Evolutionary conservation across 2,888 invertebrate genomes (phyloP), one percentile per base, ranked within the genome.

Genomic region (Eremobia ochroleuca): DNA sequence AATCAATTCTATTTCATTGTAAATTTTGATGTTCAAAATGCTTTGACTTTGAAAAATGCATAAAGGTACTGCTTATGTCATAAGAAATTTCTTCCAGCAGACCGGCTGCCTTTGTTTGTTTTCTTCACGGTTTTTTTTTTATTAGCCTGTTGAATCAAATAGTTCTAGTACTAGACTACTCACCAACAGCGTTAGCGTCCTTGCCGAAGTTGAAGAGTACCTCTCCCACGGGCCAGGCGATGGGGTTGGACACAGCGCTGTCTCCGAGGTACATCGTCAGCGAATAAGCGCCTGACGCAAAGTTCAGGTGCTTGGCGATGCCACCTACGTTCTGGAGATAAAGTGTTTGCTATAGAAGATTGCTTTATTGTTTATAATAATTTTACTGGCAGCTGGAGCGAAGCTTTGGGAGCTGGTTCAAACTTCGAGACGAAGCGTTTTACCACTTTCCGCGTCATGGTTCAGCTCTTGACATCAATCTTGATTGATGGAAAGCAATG

Each of bases 221-320:
- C 74, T 98, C 98, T 61, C 98, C 99, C 71, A 99, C 93, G 62
- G 97, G 94, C 99, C 99, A 99, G 61, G 98, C 97, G 91, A 99
- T 97, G 25, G 99, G 98, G 95, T 99, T 99, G 87, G 98, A 98
- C 80, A 99, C 97, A 11, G 99, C 98, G 77, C 98, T 98, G 97
- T 99, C 99, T 8, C 99, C 99, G 73, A 99, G 97, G 87, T 99
- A 98, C 82, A 99, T 92, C 87, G 98, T 98, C 85, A 99, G 97
- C 82, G 98, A 97, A 96, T 99, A 99, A 65, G 97, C 94, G 58
- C 99, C 99, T 66, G 98, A 98, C 74, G 97, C 96, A 85, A 97
- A 97, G 77, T 97, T 97, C 90, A 99, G 98, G 90, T 99, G 99
- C 90, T 98, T 98, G 28, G 98, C 98, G 87, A 98, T 97, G 62